phyloP scores from a whole-genome alignment of 2,888 invertebrate species.

The Megalurothrips usitatus region DNA sequence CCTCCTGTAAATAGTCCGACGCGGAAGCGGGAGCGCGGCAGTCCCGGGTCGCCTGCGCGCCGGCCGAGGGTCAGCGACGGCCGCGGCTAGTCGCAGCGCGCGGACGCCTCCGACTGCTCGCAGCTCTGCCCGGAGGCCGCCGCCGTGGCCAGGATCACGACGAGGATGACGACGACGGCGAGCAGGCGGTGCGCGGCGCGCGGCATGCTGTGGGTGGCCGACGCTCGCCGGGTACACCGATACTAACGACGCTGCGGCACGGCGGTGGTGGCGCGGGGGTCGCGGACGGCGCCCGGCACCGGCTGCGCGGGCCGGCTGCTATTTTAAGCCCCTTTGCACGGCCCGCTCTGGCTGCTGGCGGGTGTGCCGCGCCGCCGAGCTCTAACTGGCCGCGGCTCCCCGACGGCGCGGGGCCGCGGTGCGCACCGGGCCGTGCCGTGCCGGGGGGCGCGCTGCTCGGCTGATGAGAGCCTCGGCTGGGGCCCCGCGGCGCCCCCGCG shows the following conservation, averaged over 20 bases:
- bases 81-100: conserved; percentile 8
- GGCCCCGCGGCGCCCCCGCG: no score
- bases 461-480: neutral
- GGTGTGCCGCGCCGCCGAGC: neutral
- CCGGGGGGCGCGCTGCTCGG: neutral
- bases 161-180: neutral
- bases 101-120: neutral
- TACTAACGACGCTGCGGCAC: neutral
- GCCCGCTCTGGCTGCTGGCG: neutral
- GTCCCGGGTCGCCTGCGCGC: neutral
- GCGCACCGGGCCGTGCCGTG: neutral
- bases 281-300: neutral
- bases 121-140: neutral
- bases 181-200: conserved; percentile 13
- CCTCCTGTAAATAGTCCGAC: neutral
- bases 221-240: conserved; percentile 11
- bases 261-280: neutral
- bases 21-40: neutral
- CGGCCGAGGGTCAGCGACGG: neutral
- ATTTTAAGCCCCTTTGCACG: neutral
- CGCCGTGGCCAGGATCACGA: neutral
- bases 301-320: neutral
- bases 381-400: neutral
- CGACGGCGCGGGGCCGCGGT: neutral
- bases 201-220: conserved; percentile 5